Conservation (phyloP, 2,113 vertebrate genomes). For the Furnarius figulus region DNA sequence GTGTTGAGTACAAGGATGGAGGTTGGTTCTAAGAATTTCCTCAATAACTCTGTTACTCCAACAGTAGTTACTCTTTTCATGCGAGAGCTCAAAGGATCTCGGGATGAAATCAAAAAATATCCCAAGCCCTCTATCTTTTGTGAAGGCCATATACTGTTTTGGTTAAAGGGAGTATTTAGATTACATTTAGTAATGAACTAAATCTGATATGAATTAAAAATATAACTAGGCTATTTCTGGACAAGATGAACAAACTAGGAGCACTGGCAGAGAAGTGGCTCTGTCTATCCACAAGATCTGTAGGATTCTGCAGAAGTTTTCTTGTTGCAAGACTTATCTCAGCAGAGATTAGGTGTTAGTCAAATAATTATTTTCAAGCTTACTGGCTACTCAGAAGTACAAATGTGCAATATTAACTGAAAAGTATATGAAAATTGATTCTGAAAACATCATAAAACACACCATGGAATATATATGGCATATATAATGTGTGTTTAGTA, state of each 20-base stretch:
- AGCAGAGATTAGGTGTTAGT: not conserved
- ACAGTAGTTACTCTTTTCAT: not conserved
- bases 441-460: not conserved
- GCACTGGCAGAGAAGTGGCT: not conserved
- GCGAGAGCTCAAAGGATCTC: not conserved
- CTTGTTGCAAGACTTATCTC: not conserved
- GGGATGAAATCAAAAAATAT: not conserved
- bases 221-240: not conserved
- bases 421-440: not conserved
- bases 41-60: not conserved
- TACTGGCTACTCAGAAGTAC: not conserved
- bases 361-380: not conserved
- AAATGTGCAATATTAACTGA: not conserved
- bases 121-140: not conserved
- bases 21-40: not conserved
- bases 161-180: not conserved
- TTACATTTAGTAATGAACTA: not conserved
- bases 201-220: not conserved
- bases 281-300: accelerated
- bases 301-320: not conserved
- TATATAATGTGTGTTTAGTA: not conserved
- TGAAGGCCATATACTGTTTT: not conserved
- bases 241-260: not conserved
- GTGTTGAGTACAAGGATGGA: not conserved
- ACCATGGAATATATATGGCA: not conserved